Base-by-base conservation (phyloP, 2,797 vertebrate genomes). In the Lemur catta region DNA sequence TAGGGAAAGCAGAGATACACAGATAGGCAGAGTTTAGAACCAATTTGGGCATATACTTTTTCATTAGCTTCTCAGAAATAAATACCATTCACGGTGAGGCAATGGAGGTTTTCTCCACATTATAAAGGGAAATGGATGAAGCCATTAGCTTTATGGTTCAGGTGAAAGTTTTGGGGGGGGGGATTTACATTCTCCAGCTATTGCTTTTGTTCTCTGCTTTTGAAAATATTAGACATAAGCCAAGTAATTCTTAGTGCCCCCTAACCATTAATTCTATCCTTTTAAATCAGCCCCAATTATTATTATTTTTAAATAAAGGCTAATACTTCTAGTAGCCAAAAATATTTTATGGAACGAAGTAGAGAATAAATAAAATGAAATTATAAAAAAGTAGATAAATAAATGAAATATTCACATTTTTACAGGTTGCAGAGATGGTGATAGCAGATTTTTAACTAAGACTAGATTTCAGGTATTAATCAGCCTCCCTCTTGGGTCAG, bases 261-360 rank as follows among this genome's bases (percentile, higher is more conserved):
- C 4, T 12, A 33, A 52, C 55, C 55, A 48, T 52, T 74, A 69
- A 93, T 84, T 79, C 65, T 91, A 14, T 92, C 12, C 30, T 91
- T 95, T 82, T 65, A 93, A 96, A 92, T 89, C 78, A 95, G 24
- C 55, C n/a, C n/a, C 65, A 72, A 28, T 38, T 87, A 26, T 84
- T 76, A 69, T 81, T 84, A 57, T 50, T 72, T 26, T 35, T 76
- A 65, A 84, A 33, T 84, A 52, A 94, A 59, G 33, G 35, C n/a
- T 88, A 38, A 24, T 33, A 43, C 11, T 93, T 91, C 81, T 85
- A 79, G 38, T 63, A 94, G 12, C 7, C 30, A 46, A 11, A 12
- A 79, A 75, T 90, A 18, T 89, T 91, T 89, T 67, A n/a, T 55
- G 75, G 61, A 92, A 74, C 18, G 88, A 85, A 7, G 35, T 85